Evolutionary conservation across 2,113 vertebrate species (phyloP).

Genomic region (Struthidea cinerea): DNA sequence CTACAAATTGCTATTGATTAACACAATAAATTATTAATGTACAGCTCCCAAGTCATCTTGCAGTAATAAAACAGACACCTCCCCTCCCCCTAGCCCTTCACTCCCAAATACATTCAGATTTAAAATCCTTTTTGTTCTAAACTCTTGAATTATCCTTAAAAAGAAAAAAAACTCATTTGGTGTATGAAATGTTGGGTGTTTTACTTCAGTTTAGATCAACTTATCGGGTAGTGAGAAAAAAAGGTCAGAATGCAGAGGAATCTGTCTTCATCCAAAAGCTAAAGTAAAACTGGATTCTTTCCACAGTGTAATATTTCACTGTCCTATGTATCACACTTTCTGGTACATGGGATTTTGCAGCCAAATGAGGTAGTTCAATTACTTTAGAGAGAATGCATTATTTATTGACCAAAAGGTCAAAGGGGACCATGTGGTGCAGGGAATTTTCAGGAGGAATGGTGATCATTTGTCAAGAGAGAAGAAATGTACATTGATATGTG

Average conservation of each 20-base stretch:
- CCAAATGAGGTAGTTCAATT: slow-evolving; percentile 35
- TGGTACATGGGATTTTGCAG: slow-evolving; percentile 23
- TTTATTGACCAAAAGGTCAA: slow-evolving; percentile 69
- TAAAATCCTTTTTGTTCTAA: neutral
- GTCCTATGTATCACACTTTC: slow-evolving; percentile 8
- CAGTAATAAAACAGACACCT: neutral
- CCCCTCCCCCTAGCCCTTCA: neutral
- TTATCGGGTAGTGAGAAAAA: neutral
- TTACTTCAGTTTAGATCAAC: neutral
- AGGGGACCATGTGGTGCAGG: slow-evolving; percentile 36
- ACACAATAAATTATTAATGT: neutral
- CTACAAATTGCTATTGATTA: neutral
- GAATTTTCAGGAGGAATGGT: slow-evolving; percentile 43
- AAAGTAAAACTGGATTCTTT: neutral
- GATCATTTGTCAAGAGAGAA: slow-evolving; percentile 51
- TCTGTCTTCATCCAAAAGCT: neutral
- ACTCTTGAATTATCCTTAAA: neutral
- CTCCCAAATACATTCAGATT: neutral
- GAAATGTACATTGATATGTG: slow-evolving; percentile 46
- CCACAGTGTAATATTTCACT: slow-evolving; percentile 41
- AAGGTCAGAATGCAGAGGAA: neutral
- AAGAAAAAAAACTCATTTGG: neutral
- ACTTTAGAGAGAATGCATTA: slow-evolving; percentile 49
- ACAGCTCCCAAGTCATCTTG: neutral
- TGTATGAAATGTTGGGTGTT: neutral